These are phyloP conservation scores for Linyphia triangularis DNA, from an alignment of 2,888 invertebrate species.

Conservation along the genomic window DNA sequence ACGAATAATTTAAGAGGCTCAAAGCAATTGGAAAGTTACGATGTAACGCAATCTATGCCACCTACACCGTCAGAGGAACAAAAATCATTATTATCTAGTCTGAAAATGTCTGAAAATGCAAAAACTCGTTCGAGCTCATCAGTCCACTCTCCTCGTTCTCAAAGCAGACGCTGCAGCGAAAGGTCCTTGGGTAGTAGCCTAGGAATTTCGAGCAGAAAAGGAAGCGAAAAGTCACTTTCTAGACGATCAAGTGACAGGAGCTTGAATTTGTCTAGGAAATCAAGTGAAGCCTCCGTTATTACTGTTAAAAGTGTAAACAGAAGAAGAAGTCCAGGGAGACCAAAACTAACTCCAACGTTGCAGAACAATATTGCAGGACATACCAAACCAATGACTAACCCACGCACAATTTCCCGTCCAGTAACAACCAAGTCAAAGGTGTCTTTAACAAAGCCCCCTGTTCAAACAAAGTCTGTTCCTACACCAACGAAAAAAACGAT, in stretches of 20 bases:
- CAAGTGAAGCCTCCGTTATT: conserved; percentile 65
- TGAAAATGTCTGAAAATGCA: conserved; percentile 23
- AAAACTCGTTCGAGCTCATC: conserved; percentile 63
- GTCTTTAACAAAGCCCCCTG: conserved; percentile 3
- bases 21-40: conserved; percentile 74
- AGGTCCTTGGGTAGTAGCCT: conserved; percentile 30
- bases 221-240: conserved; percentile 69
- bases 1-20: conserved; percentile 79
- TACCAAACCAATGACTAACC: conserved; percentile 2
- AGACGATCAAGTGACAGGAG: conserved; percentile 65
- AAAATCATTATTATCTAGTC: conserved; percentile 61
- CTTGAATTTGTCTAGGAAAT: conserved; percentile 72
- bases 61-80: conserved; percentile 71
- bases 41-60: conserved; percentile 70
- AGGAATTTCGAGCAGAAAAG: conserved; percentile 56
- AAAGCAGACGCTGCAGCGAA: conserved; percentile 64
- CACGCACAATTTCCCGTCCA: background rate
- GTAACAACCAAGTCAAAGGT: conserved; percentile 8
- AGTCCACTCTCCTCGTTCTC: conserved; percentile 55
- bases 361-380: conserved; percentile 9
- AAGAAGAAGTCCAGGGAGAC: conserved; percentile 43
- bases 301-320: conserved; percentile 50
- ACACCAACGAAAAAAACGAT: conserved; percentile 31
- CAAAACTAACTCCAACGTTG: conserved; percentile 5
- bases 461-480: conserved; percentile 13